Base-by-base conservation (phyloP, 2,888 invertebrate species). In the Conops quadrifasciatus region DNA sequence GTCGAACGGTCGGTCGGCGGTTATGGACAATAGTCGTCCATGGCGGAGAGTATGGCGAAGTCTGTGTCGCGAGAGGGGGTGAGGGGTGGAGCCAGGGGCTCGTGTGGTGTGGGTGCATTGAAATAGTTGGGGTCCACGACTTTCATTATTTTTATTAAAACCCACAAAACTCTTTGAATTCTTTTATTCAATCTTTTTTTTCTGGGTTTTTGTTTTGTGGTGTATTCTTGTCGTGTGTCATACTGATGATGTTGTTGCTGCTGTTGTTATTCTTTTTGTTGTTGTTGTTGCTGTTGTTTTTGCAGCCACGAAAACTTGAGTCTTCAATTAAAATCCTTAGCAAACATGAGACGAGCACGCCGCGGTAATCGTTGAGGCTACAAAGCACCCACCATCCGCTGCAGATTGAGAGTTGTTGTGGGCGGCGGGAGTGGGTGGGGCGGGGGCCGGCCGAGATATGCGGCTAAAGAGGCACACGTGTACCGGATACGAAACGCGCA, bases 321-420 rank as follows among this genome's bases (percentile, higher is more conserved):
- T 83, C 36, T 9, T 83, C 82, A 82, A 82, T 83, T 83, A 82
- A 83, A 82, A 82, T 83, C 83, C 82, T 82, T 81, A 83, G 82
- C 82, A 83, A 83, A 83, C 82, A 83, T 79, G 81, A 79, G 80
- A 78, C 79, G 79, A 79, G 82, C 83, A 83, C 83, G 83, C 83
- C 83, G 80, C 66, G 66, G 68, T 73, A 65, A 71, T 71, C 68
- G 73, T 19, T 53, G 67, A 56, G 65, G 73, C 65, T 66, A 28
- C 58, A 59, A 3, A 58, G 24, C 26, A 24, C n/a, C n/a, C n/a
- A n/a, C n/a, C n/a, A n/a, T n/a, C n/a, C 15, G 58, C 24, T 24
- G 11, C 24, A 11, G 24, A 19, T 15, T 16, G 58, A 28, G 58
- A 28, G 58, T 21, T 19, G 24, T 53, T 53, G 53, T 53, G 19